Base-by-base conservation (phyloP, 2,888 invertebrate species). In the Augiades crinisus region DNA sequence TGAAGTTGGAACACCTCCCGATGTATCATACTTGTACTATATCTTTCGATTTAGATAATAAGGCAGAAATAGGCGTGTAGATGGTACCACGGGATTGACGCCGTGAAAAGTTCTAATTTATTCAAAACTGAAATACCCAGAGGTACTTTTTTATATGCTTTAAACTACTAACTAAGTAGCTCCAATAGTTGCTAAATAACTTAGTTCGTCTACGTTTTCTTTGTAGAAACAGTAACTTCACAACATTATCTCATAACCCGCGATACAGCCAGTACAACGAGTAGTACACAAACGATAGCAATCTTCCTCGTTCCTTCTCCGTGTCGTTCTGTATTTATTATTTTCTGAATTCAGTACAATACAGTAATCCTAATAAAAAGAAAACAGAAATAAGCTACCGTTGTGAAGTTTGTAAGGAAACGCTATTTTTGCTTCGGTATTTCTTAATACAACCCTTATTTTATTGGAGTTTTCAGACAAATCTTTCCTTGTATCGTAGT, bases 381-480 rank as follows among this genome's bases (percentile, higher is more conserved):
- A 27, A 50, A 50, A 50, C 27, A 43, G 36, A 24, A 50, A 34
- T 31, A 36, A n/a, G 24, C 33, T 17, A 41, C 34, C 34, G 19
- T 8, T 12, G 33, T 21, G 41, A 34, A 34, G 6, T 36, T 49
- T 17, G 24, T 41, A 49, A 24, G 41, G 41, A 34, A 49, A 41
- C 41, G 34, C 24, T 44, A 30, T 41, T 41, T 37, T 49, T 24
- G 24, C 24, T 49, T 14, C 13, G 49, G 12, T 41, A 24, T 49
- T 49, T 24, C 41, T 41, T 41, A 49, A 49, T 33, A 49, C 41
- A 24, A 49, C 10, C 19, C 33, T 31, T 40, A 33, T 49, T 40
- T 40, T 8, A 16, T 2, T n/a, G 24, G 22, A 14, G 27, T 22
- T 40, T 41, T 41, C 30, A 10, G 7, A 6, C 37, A 37, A 24